These are phyloP conservation scores for Sinocyclocheilus anshuiensis DNA, from an alignment of 2,113 vertebrate species.

Conservation along the genomic window DNA sequence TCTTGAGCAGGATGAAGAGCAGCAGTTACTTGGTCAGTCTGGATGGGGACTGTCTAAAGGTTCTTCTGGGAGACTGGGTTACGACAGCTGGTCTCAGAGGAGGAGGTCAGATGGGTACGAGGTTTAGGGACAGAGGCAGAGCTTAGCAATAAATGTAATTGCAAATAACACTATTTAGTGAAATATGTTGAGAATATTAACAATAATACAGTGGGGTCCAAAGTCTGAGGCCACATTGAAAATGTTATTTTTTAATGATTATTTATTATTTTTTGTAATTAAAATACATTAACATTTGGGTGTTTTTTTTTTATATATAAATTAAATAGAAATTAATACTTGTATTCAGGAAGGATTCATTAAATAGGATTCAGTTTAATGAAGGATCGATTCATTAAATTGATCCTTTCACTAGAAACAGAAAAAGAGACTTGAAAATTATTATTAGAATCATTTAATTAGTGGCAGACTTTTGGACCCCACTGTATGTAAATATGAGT, in stretches of 20 bases:
- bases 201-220: background rate
- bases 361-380: too few species aligned
- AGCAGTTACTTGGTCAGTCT: constrained; percentile 34
- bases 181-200: background rate
- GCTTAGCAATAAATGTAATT: constrained; percentile 33
- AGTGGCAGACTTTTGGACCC: background rate
- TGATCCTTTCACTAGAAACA: background rate
- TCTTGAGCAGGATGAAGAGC: constrained; percentile 39
- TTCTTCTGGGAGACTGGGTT: constrained; percentile 28
- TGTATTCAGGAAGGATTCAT: too few species aligned
- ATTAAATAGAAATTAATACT: too few species aligned
- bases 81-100: constrained; percentile 41
- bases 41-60: constrained; percentile 30
- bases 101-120: constrained; percentile 55
- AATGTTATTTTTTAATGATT: background rate
- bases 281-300: too few species aligned
- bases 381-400: too few species aligned
- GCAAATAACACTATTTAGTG: background rate
- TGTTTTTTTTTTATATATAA: too few species aligned
- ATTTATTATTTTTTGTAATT: background rate
- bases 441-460: too few species aligned
- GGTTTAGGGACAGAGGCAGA: constrained; percentile 34
- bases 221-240: background rate
- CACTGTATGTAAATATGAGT: background rate
- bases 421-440: too few species aligned